Conservation (phyloP, 1,140 invertebrate species). For the Drosophila nigromelanica region DNA sequence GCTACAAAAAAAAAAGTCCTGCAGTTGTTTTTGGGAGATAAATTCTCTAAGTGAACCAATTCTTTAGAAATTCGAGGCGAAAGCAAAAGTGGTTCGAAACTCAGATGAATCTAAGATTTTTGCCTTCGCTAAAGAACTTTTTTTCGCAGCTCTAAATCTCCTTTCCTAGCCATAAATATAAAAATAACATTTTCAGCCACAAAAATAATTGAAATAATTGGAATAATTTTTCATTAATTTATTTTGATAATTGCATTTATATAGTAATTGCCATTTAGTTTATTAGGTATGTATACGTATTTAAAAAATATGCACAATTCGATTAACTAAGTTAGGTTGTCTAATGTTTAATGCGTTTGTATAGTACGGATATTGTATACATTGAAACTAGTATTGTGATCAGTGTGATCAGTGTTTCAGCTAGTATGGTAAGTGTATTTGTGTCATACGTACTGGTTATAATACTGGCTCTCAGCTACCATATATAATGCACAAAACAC, state of each 20-base stretch:
- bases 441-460: slow-evolving; percentile 17
- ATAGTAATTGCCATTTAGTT: slow-evolving; percentile 41
- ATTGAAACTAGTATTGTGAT: slow-evolving; percentile 18
- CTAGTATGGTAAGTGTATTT: not conserved
- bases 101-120: no score
- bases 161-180: no score
- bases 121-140: no score
- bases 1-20: no score
- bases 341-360: no score
- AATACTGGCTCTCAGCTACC: slow-evolving; percentile 36
- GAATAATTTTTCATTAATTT: slow-evolving; percentile 26
- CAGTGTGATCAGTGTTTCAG: slow-evolving; percentile 1
- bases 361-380: slow-evolving; percentile 19
- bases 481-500: slow-evolving; percentile 1
- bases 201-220: slow-evolving; percentile 1
- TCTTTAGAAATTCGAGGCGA: no score
- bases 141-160: no score
- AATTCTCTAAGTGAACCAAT: no score
- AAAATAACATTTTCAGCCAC: not conserved
- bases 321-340: slow-evolving; percentile 44
- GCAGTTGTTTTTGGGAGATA: no score
- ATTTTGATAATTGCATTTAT: slow-evolving; percentile 44
- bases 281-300: slow-evolving; percentile 40
- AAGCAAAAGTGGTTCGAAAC: no score
- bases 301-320: slow-evolving; percentile 55